Evolutionary conservation across 2,113 vertebrate species (phyloP).

Genomic region (Phainopepla nitens): DNA sequence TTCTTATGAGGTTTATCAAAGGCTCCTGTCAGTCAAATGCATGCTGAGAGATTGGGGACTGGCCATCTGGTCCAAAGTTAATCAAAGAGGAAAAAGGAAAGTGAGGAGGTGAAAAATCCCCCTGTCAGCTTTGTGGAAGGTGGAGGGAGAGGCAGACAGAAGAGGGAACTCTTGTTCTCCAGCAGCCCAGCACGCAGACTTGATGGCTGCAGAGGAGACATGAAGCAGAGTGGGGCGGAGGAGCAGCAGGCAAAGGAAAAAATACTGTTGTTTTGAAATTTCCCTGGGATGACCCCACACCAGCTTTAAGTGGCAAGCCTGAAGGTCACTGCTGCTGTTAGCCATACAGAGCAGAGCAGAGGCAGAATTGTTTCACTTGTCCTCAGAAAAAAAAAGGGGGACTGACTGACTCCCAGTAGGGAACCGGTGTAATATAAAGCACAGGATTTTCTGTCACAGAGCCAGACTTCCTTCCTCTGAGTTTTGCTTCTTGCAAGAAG

Average conservation of each 20-base stretch:
- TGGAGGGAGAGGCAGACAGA: conserved; percentile 43
- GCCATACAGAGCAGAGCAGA: conserved; percentile 23
- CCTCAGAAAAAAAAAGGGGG: conserved; percentile 20
- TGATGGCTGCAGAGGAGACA: not conserved
- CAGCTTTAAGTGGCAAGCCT: conserved; percentile 52
- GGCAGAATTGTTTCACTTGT: not conserved
- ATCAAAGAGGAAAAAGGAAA: conserved; percentile 81
- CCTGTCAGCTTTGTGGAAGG: conserved; percentile 66
- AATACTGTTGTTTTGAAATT: not conserved
- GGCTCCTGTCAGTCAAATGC: conserved; percentile 93
- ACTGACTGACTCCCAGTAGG: conserved; percentile 45
- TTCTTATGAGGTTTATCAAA: conserved; percentile 88
- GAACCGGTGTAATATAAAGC: conserved; percentile 50
- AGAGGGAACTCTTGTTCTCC: not conserved
- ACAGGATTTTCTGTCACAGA: conserved; percentile 35
- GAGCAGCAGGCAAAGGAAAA: not conserved
- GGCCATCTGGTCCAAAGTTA: conserved; percentile 93
- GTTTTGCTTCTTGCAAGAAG: conserved; percentile 43
- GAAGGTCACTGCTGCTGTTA: conserved; percentile 71
- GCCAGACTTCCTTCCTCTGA: conserved; percentile 46
- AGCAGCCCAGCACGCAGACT: not conserved
- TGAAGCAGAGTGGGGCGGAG: not conserved
- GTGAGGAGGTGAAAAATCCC: conserved; percentile 77
- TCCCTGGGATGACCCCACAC: conserved; percentile 46
- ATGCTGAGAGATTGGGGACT: conserved; percentile 90